Conservation (phyloP, 2,113 vertebrate genomes). For the Coptodon bakossiorum region DNA sequence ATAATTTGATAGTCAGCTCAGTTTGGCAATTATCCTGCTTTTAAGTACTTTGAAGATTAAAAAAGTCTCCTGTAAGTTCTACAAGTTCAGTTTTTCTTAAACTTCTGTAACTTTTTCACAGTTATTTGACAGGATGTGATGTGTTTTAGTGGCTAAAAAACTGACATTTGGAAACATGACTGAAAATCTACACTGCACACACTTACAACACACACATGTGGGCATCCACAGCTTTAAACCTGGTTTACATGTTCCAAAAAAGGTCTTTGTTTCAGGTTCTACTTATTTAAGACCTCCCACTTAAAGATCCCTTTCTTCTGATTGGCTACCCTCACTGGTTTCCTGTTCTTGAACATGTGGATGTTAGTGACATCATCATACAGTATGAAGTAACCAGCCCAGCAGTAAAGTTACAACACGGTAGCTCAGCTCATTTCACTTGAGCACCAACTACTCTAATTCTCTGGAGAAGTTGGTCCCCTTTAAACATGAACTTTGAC, state of each 20-base stretch:
- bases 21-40: background rate
- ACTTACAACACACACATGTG: background rate
- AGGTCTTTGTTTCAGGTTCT: background rate
- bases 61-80: accelerated
- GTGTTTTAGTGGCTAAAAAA: background rate
- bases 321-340: background rate
- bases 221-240: background rate
- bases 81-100: background rate
- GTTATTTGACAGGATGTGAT: background rate
- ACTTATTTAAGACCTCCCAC: background rate
- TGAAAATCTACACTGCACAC: background rate
- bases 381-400: background rate
- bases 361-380: background rate
- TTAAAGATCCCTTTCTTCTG: background rate
- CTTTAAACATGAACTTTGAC: accelerated
- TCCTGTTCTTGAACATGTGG: background rate
- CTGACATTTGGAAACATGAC: background rate
- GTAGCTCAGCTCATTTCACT: background rate
- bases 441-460: background rate
- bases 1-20: background rate
- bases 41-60: background rate
- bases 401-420: accelerated
- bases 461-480: accelerated
- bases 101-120: background rate
- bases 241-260: background rate